Conservation (phyloP, 2,888 invertebrate genomes). For the Drosophila antonietae region DNA sequence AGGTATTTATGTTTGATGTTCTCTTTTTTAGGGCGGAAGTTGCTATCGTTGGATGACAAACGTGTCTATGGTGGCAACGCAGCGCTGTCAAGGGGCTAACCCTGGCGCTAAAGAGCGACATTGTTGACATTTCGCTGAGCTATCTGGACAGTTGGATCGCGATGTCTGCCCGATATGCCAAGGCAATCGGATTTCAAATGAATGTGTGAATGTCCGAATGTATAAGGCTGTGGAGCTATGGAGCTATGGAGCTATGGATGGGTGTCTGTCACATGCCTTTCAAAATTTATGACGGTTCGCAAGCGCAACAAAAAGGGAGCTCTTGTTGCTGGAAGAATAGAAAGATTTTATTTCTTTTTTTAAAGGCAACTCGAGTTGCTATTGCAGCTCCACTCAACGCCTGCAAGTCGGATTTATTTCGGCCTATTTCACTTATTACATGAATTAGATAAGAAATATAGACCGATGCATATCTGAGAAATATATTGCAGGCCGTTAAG, state of each 20-base stretch:
- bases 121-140: slow-evolving; percentile 63
- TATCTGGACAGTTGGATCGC: slow-evolving; percentile 70
- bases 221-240: not conserved
- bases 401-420: slow-evolving; percentile 3
- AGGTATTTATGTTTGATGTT: slow-evolving; percentile 10
- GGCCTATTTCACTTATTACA: not conserved
- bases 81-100: slow-evolving; percentile 18
- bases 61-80: slow-evolving; percentile 15
- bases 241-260: not conserved
- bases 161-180: slow-evolving; percentile 41
- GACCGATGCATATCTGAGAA: slow-evolving; percentile 57
- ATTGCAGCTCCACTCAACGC: not conserved
- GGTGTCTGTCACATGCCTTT: slow-evolving; percentile 25
- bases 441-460: not conserved
- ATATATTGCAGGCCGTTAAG: slow-evolving; percentile 49
- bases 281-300: slow-evolving; percentile 41
- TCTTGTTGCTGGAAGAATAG: slow-evolving; percentile 15
- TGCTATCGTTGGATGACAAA: slow-evolving; percentile 31
- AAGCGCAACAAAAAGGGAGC: slow-evolving; percentile 31
- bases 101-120: slow-evolving; percentile 62
- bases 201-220: slow-evolving; percentile 27
- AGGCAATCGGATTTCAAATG: slow-evolving; percentile 36
- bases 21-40: slow-evolving; percentile 50
- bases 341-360: not conserved
- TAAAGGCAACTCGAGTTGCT: not conserved